Base-by-base conservation (phyloP, 2,888 invertebrate genomes). In the Brassicogethes aeneus region DNA sequence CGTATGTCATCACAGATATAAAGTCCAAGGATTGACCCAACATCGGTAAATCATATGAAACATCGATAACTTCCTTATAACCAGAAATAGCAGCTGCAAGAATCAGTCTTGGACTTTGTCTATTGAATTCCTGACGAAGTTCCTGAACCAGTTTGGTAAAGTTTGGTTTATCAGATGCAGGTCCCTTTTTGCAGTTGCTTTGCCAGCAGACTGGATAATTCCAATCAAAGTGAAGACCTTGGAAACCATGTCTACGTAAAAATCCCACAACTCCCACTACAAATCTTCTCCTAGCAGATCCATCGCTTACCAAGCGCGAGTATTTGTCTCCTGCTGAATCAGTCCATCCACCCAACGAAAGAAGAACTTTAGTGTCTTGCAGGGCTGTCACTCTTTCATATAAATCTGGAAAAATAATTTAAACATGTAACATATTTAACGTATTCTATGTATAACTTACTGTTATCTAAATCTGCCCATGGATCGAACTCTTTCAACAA, bases 321-420 rank as follows among this genome's bases (percentile, higher is more conserved):
- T 91, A 91, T 62, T 91, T 91, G 58, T 88, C 85, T 0, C 88
- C 89, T 1, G 83, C 77, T 0, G 91, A 93, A 65, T 94, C 92
- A 0, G 90, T 91, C 94, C 94, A 95, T 1, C 95, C 95, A n/a
- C 95, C 95, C 39, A 95, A 65, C 1, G 89, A 90, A 17, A 95
- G 68, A 3, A 91, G 64, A 0, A 88, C 81, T 50, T 77, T 74
- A 0, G 76, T 70, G 35, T 77, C 80, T 41, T 74, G 72, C 12
- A 87, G 68, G 0, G 81, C 76, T 0, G 86, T 82, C 2, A 86
- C 76, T 47, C 92, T 74, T 53, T 82, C 78, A 60, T 91, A 93
- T 37, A 89, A 75, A 64, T 83, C 88, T 86, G 65, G n/a, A 55
- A 52, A n/a, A 41, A 30, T 3, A 17, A 13, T 35, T 17, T 39